Evolutionary conservation across 2,113 vertebrate species (phyloP), one percentile per base, ranked within the genome.

Genomic region (Emberiza fucata): DNA sequence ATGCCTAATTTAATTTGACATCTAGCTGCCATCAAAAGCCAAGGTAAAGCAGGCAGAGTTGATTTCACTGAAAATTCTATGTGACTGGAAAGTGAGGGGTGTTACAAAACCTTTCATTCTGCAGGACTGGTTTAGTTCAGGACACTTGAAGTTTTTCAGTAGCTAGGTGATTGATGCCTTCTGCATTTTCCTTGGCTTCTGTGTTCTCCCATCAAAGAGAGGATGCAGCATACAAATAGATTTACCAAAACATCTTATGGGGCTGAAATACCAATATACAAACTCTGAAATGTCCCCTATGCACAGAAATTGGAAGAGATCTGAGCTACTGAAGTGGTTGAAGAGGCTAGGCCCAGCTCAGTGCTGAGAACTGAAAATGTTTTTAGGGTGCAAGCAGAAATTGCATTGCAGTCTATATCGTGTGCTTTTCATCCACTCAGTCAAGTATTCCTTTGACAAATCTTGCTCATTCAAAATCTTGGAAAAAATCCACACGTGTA

Each of bases 201-300:
- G 6, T 23, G 25, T 37, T n/a, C 17, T 29, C 8, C 31, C 28
- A 72, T 60, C 53, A 51, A 71, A 78, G 54, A 50, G 22, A 77
- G 25, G 15, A 42, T 4, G 12, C 8, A 2, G 12, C 13, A 25
- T 21, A 12, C 14, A 45, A 77, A 64, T 1, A 47, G 21, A 29
- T 80, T 51, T 50, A 40, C 11, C 18, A 33, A 69, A 69, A 12
- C 11, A 31, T 44, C 21, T 85, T 64, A 19, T 4, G 24, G n/a
- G n/a, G 31, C 14, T 48, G 39, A 83, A 69, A 77, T 45, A 73
- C 9, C 0, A 1, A 39, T 19, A 39, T 0, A 0, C 8, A 37
- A 47, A n/a, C 31, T 64, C 24, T 35, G 20, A 72, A 37, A 60
- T 47, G 12, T 48, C 20, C 6, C 39, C 18, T 40, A 1, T 12